Evolutionary conservation across 2,888 invertebrate species (phyloP).

Genomic region (Mamestra brassicae): DNA sequence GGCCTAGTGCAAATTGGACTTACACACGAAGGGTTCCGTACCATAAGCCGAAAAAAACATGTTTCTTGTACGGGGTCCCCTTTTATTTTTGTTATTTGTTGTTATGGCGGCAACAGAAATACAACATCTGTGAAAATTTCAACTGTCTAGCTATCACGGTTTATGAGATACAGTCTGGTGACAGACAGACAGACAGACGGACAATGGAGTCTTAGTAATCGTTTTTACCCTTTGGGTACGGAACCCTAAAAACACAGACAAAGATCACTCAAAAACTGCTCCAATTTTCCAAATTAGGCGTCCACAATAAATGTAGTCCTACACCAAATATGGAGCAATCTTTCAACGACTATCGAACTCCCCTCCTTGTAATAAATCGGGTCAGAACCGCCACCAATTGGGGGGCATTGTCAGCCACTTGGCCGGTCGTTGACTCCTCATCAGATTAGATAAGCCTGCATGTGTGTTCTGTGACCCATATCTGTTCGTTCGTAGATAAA

Average conservation of each 20-base stretch:
- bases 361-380: constrained; percentile 30
- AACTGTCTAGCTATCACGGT: no score
- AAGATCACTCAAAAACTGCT: constrained; percentile 6
- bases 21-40: no score
- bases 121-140: no score
- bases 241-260: neutral
- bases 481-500: constrained; percentile 36
- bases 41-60: no score
- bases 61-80: no score
- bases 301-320: constrained; percentile 14
- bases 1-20: no score
- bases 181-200: no score
- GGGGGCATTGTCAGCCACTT: constrained; percentile 61
- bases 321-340: constrained; percentile 7
- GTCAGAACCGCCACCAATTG: constrained; percentile 41
- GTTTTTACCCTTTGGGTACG: no score
- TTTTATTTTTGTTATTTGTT: no score
- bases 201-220: no score
- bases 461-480: constrained; percentile 54
- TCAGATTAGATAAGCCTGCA: constrained; percentile 61
- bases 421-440: constrained; percentile 53
- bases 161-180: no score
- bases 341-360: constrained; percentile 42
- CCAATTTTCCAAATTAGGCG: neutral
- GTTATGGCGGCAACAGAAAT: no score